Conservation (phyloP, 2,888 invertebrate species). For the Molanna angustata region DNA sequence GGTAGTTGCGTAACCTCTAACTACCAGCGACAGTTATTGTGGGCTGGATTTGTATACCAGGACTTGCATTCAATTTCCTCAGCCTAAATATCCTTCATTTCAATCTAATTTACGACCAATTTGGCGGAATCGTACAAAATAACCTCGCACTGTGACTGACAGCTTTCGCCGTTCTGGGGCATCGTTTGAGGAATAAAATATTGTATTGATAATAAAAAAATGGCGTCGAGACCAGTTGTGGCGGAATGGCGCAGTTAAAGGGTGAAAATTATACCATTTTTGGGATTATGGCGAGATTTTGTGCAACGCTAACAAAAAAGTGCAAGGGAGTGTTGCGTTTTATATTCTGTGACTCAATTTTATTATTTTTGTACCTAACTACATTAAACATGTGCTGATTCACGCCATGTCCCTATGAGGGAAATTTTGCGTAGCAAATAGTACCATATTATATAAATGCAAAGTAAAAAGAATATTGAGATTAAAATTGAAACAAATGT, state of each 20-base stretch:
- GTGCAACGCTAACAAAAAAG: no score
- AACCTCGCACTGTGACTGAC: conserved; percentile 29
- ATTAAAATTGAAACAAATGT: no score
- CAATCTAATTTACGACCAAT: conserved; percentile 28
- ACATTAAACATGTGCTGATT: no score
- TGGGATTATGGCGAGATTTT: no score
- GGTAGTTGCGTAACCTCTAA: not conserved
- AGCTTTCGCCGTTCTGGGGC: conserved; percentile 4
- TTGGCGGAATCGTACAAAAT: conserved; percentile 14
- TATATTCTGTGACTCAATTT: no score
- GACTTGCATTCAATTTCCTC: conserved; percentile 25
- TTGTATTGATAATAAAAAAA: conserved; percentile 11
- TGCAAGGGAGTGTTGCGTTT: no score
- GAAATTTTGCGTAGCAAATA: no score
- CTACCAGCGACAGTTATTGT: conserved; percentile 27
- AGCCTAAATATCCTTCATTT: conserved; percentile 25
- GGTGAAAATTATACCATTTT: conserved; percentile 18
- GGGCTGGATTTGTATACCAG: conserved; percentile 23
- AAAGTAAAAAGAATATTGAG: no score
- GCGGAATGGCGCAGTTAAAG: conserved; percentile 18
- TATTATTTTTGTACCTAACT: no score
- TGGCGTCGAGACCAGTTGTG: conserved; percentile 9
- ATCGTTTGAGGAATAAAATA: conserved; percentile 21
- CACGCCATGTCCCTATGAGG: no score
- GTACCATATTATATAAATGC: no score